Evolutionary conservation across 2,113 vertebrate species (phyloP).

Genomic region (Eretmochelys imbricata): DNA sequence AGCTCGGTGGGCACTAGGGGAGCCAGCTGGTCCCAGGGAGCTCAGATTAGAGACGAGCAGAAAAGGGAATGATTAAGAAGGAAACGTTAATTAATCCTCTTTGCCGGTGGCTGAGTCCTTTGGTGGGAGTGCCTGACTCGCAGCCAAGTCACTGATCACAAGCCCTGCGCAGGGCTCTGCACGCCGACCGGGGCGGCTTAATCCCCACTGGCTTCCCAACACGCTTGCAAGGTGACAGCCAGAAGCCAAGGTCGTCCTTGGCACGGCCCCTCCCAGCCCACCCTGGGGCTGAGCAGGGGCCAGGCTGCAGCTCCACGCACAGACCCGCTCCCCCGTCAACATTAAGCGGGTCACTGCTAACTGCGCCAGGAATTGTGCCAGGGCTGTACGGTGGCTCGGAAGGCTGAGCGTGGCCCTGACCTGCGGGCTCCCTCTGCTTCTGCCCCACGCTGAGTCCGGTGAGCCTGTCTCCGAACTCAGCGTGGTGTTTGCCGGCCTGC

Average conservation of each 20-base stretch:
- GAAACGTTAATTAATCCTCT: conserved; percentile 24
- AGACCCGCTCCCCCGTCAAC: neutral
- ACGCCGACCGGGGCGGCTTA: neutral
- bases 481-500: too few species aligned
- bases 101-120: conserved; percentile 2
- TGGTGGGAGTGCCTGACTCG: neutral
- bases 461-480: too few species aligned
- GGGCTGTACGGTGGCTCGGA: neutral
- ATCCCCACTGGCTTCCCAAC: neutral
- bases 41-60: neutral
- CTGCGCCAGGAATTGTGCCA: neutral
- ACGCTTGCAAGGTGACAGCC: neutral
- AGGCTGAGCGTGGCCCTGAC: neutral
- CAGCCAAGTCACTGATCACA: neutral
- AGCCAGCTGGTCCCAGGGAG: neutral
- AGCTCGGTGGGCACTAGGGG: neutral
- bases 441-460: too few species aligned
- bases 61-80: neutral
- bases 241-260: neutral
- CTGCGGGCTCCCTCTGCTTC: neutral
- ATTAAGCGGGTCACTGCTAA: neutral
- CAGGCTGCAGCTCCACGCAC: neutral
- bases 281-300: too few species aligned
- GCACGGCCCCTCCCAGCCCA: neutral
- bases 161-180: neutral